Evolutionary conservation across 2,888 invertebrate species (phyloP).

Genomic region (Stegophylla sp.): DNA sequence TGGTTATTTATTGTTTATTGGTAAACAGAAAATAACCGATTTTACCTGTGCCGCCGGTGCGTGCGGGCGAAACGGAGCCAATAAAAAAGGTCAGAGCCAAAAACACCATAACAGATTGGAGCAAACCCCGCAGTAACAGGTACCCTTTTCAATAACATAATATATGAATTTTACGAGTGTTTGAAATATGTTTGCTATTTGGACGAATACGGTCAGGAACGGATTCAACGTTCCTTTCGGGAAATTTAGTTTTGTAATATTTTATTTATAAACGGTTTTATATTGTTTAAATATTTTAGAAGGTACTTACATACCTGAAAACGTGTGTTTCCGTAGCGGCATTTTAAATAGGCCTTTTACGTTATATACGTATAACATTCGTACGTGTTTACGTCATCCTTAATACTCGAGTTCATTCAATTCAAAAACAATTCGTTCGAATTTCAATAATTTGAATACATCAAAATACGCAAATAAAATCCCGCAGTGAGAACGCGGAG

Average conservation of each 20-base stretch:
- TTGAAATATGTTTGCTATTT: slow-evolving; percentile 1
- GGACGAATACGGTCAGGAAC: neutral
- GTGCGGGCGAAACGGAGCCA: neutral
- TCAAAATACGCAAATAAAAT: too few species aligned
- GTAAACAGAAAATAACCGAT: neutral
- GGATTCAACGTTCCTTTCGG: neutral
- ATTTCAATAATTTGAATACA: too few species aligned
- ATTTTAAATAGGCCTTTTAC: too few species aligned
- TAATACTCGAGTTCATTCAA: too few species aligned
- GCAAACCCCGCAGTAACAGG: too few species aligned
- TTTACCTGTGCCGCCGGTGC: neutral
- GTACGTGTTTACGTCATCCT: too few species aligned
- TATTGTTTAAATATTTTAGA: neutral
- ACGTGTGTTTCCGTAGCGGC: neutral
- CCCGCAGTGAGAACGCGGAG: too few species aligned
- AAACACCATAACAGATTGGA: neutral
- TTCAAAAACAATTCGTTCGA: too few species aligned
- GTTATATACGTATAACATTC: too few species aligned
- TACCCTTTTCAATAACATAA: neutral
- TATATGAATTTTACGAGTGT: neutral
- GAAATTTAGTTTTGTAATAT: neutral
- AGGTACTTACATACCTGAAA: neutral
- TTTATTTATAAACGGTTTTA: neutral
- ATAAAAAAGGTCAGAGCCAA: neutral
- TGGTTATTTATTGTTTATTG: neutral